phyloP scores from a whole-genome alignment of 2,113 vertebrate species.

The Psilopogon haemacephalus region DNA sequence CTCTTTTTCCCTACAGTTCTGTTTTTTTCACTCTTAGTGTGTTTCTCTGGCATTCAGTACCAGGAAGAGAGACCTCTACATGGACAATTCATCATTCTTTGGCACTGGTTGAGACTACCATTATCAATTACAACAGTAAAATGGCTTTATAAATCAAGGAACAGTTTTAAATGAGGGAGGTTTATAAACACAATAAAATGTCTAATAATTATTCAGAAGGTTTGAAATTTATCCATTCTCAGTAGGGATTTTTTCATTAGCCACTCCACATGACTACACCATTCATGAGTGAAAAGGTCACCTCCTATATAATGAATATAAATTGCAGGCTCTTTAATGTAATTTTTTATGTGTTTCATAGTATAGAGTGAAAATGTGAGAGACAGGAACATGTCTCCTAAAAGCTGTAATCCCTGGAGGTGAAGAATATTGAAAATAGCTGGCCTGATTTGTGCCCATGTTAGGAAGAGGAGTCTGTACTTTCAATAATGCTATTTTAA shows the following conservation, averaged over 20 bases:
- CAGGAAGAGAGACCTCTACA: neutral
- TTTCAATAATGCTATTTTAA: neutral
- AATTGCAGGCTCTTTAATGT: conserved; percentile 44
- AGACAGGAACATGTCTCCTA: conserved; percentile 21
- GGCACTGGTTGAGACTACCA: conserved; percentile 5
- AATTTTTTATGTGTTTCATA: conserved; percentile 41
- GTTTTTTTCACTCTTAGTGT: conserved; percentile 14
- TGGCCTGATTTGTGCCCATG: neutral
- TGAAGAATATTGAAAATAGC: neutral
- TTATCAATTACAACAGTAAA: conserved; percentile 17
- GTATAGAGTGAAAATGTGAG: conserved; percentile 45
- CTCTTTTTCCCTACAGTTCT: neutral
- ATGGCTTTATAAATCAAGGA: conserved; percentile 65
- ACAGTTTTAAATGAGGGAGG: conserved; percentile 43
- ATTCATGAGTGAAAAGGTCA: conserved; percentile 64
- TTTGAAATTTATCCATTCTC: conserved; percentile 11
- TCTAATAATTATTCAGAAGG: conserved; percentile 63
- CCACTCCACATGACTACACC: conserved; percentile 24
- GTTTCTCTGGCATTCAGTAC: neutral
- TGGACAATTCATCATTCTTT: conserved; percentile 22
- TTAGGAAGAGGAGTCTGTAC: neutral
- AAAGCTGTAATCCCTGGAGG: conserved; percentile 26
- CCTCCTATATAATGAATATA: conserved; percentile 58
- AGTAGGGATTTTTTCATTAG: conserved; percentile 17
- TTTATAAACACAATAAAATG: conserved; percentile 56